These are phyloP conservation scores for Poecile atricapillus DNA, from an alignment of 2,113 vertebrate genomes.

Conservation along the genomic window DNA sequence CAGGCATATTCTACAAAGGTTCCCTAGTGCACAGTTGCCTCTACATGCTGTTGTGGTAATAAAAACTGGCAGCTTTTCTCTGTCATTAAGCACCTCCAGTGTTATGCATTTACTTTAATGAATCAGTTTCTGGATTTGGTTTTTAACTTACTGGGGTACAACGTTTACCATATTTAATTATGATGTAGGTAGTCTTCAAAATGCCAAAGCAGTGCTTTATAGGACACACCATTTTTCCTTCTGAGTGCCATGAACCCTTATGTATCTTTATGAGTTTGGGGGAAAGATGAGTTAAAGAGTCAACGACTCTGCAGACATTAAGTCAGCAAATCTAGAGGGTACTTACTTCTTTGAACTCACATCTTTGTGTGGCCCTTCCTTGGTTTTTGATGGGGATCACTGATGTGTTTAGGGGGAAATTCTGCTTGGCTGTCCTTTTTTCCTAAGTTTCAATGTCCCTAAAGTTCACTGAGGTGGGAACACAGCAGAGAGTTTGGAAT, in stretches of 20 bases:
- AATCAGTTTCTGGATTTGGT: background rate
- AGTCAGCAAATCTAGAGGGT: background rate
- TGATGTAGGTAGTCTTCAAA: background rate
- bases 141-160: background rate
- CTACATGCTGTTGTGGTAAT: background rate
- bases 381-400: background rate
- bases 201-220: background rate
- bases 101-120: background rate
- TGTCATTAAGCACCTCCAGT: background rate
- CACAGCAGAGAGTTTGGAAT: background rate
- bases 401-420: background rate
- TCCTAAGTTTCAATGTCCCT: background rate
- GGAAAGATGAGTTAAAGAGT: background rate
- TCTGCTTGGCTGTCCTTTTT: background rate
- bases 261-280: background rate
- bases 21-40: background rate
- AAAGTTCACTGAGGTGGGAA: background rate
- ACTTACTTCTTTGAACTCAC: background rate
- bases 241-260: background rate
- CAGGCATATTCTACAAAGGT: background rate
- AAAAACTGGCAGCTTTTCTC: background rate
- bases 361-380: background rate
- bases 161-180: background rate
- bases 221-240: background rate
- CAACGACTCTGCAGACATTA: background rate